A percentile compares a stretch with the other conserved stretches of the same genome.
These are phyloP conservation scores for Nesogale talazaci DNA, from an alignment of 2,113 vertebrate species.

Conservation along the genomic window DNA sequence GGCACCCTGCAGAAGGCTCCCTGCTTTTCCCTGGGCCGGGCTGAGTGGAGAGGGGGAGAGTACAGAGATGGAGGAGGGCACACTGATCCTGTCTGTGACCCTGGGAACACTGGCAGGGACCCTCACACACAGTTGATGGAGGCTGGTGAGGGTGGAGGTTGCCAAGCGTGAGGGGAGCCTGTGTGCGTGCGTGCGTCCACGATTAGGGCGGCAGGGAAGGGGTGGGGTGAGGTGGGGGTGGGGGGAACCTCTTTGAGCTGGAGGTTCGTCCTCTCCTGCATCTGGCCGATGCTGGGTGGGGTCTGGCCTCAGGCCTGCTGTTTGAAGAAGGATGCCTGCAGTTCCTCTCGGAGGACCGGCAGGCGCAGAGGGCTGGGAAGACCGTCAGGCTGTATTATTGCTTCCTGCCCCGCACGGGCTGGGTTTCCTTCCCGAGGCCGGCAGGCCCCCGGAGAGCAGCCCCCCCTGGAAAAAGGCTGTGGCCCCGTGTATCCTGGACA, in stretches of 20 bases:
- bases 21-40: background rate
- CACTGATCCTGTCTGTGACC: fast-evolving
- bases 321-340: background rate
- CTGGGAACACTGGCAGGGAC: background rate
- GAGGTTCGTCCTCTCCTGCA: fast-evolving
- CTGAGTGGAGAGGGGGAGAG: background rate
- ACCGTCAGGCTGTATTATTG: constrained; percentile 70
- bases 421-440: constrained; percentile 82
- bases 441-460: background rate
- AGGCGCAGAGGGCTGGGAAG: constrained; percentile 31
- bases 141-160: background rate
- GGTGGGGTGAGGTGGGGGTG: background rate
- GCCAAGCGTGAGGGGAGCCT: background rate
- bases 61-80: fast-evolving
- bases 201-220: background rate
- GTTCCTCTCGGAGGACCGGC: background rate
- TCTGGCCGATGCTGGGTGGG: background rate
- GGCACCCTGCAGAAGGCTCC: fast-evolving
- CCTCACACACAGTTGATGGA: fast-evolving
- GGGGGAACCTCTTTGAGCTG: background rate
- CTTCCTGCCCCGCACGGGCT: constrained; percentile 78
- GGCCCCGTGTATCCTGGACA: constrained; percentile 85
- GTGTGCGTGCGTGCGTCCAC: no score
- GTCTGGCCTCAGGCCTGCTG: background rate
- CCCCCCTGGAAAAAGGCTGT: constrained; percentile 83